These are phyloP conservation scores for Chiloscyllium punctatum DNA, from an alignment of 2,797 vertebrate species.

Conservation along the genomic window DNA sequence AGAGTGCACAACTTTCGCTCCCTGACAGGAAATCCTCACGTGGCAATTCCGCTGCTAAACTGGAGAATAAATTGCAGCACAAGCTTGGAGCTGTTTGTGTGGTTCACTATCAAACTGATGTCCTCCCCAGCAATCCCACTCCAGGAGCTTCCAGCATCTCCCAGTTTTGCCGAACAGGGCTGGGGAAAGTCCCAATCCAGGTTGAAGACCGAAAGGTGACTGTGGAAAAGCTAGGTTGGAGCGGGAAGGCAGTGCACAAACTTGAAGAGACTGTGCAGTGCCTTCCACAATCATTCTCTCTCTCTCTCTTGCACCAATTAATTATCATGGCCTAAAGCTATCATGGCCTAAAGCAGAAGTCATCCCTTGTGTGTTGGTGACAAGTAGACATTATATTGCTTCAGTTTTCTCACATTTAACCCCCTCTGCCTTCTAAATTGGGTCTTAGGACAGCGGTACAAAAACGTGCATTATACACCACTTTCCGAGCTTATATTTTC, in stretches of 20 bases:
- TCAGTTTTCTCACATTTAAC: background rate
- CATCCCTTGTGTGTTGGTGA: background rate
- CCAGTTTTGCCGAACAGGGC: background rate
- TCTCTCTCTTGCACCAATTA: background rate
- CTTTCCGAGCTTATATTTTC: background rate
- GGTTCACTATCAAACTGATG: background rate
- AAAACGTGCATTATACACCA: background rate
- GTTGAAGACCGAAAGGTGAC: background rate
- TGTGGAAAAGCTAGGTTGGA: background rate
- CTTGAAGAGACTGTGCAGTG: background rate
- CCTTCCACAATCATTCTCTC: background rate
- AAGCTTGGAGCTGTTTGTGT: background rate
- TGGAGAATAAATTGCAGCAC: background rate
- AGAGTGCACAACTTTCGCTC: background rate
- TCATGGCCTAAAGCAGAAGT: background rate
- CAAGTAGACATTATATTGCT: background rate
- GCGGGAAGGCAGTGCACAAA: background rate
- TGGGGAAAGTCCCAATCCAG: background rate
- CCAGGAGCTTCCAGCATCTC: background rate
- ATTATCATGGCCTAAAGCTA: background rate
- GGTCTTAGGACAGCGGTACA: background rate
- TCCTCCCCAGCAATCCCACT: background rate
- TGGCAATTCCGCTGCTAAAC: background rate
- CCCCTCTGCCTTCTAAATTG: background rate
- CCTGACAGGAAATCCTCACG: background rate